A percentile compares a stretch with the other conserved stretches of the same genome.
Evolutionary conservation across 1,140 invertebrate species (phyloP).

Genomic region (Protaetia brevitarsis): DNA sequence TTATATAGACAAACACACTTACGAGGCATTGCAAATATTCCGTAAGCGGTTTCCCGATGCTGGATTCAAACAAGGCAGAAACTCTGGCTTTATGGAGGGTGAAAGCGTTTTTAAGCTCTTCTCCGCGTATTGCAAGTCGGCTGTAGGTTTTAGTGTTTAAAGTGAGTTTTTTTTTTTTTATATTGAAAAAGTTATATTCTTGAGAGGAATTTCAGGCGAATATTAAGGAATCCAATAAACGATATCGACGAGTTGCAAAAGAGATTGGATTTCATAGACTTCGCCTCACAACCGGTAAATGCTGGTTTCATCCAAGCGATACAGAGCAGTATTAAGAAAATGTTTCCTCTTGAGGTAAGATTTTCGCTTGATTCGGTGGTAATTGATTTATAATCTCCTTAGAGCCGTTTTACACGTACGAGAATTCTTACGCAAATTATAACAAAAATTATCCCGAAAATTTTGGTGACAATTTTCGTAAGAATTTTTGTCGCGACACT

Average conservation of each 20-base stretch:
- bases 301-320: slow-evolving; percentile 56
- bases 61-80: slow-evolving; percentile 64
- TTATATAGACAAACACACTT: slow-evolving; percentile 69
- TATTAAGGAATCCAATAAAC: slow-evolving; percentile 61
- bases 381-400: too few species aligned
- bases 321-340: slow-evolving; percentile 56
- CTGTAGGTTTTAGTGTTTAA: slow-evolving; percentile 55
- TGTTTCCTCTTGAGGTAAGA: slow-evolving; percentile 57
- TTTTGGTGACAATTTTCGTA: too few species aligned
- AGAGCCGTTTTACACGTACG: too few species aligned
- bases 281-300: slow-evolving; percentile 57
- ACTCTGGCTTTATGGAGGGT: slow-evolving; percentile 61
- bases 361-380: slow-evolving; percentile 31
- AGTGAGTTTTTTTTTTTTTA: slow-evolving; percentile 44
- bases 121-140: slow-evolving; percentile 64
- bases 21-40: slow-evolving; percentile 73
- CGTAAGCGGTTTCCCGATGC: slow-evolving; percentile 70
- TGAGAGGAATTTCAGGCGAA: slow-evolving; percentile 45
- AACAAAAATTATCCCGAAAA: too few species aligned
- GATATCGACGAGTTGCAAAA: slow-evolving; percentile 55
- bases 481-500: too few species aligned
- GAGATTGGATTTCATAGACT: slow-evolving; percentile 61
- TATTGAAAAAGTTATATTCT: background rate
- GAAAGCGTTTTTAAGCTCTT: slow-evolving; percentile 71
- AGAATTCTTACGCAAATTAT: too few species aligned